Evolutionary conservation across 2,888 invertebrate genomes (phyloP).

Genomic region (Pyrocoelia pectoralis): DNA sequence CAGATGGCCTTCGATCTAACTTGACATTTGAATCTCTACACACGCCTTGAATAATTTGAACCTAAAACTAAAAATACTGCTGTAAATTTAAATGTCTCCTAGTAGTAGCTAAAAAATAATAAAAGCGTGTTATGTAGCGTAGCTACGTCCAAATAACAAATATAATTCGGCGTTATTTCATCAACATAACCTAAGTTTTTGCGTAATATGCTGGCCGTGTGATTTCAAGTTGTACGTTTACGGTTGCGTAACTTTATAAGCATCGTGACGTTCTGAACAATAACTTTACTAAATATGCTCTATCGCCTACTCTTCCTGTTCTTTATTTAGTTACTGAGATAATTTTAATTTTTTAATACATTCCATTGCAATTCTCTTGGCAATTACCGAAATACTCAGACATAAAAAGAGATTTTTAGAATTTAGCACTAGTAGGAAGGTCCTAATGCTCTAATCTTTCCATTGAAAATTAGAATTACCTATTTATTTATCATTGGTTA

Average conservation of each 20-base stretch:
- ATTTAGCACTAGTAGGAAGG: no score
- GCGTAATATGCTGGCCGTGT: not conserved
- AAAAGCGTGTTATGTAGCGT: not conserved
- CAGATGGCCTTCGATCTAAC: slow-evolving; percentile 48
- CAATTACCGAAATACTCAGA: no score
- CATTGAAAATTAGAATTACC: no score
- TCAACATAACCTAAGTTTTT: slow-evolving; percentile 4
- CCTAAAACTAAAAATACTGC: slow-evolving; percentile 24
- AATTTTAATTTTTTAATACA: not conserved
- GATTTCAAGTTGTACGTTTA: not conserved
- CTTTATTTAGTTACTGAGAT: not conserved
- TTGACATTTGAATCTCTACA: slow-evolving; percentile 43
- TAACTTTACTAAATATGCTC: slow-evolving; percentile 6
- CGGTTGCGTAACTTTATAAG: slow-evolving; percentile 10
- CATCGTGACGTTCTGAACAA: slow-evolving; percentile 9
- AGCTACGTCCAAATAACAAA: no score
- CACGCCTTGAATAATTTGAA: slow-evolving; percentile 29
- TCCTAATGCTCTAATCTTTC: no score
- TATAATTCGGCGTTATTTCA: not conserved
- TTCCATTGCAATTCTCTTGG: not conserved
- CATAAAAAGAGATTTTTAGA: no score
- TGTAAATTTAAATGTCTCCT: not conserved
- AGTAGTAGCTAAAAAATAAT: not conserved
- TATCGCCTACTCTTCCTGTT: slow-evolving; percentile 8
- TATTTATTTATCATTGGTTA: not conserved